Evolutionary conservation across 2,113 vertebrate species (phyloP), one percentile per base, ranked within the genome.

Genomic region (Cryptotis parvus): DNA sequence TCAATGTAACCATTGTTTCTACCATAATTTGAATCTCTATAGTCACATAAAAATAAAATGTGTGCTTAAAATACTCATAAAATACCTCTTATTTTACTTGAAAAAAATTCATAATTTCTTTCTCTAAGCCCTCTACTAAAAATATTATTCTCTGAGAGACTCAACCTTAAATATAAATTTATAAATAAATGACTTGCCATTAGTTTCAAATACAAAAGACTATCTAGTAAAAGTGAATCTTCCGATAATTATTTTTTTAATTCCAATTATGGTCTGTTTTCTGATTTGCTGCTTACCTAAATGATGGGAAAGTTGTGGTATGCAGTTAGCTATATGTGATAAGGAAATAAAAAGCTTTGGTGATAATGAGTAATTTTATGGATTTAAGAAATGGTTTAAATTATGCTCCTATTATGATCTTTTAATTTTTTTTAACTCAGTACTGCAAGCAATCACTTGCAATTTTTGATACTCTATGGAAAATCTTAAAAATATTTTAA

Each of bases 51-150:
- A 83, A 85, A 31, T 37, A 58, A 84, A 74, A 41, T 49, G 33
- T 11, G 9, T 18, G 31, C 20, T 74, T 87, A 77, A 35, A 80
- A 33, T 76, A 33, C 35, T 84, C 52, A 78, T 63, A 65, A 78
- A 72, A 86, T 65, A 72, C 20, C 61, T 75, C 29, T 92, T 70
- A 85, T 27, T 89, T 73, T 70, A 85, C 18, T 39, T 80, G 26
- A 83, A 92, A 86, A 29, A 2, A 73, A 61, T 84, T n/a, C 12
- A 43, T 49, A 73, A 84, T 70, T 78, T 3, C 8, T 61, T 80
- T 82, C 27, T 37, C 35, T 24, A 18, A 41, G 16, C 75, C 1
- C 4, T 87, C n/a, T 90, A 49, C 26, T 43, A 63, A 73, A 72
- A 83, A 86, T 63, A 79, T 93, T 66, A 68, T 43, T 85, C 6